Base-by-base conservation (phyloP, 23 tunicate genomes). In the Styela clava region DNA sequence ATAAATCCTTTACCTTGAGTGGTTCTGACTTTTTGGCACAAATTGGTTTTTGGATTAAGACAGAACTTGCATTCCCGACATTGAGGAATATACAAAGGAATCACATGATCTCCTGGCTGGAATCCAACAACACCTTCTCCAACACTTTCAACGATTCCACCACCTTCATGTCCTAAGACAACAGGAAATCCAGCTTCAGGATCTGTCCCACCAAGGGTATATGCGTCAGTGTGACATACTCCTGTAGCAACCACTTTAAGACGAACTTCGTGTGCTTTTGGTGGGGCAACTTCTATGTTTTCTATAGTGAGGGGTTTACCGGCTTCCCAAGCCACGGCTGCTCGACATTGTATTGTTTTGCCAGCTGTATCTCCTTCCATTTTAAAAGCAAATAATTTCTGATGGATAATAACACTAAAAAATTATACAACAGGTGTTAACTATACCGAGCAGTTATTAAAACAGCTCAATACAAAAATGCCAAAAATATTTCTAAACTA, bases 271-370 rank as follows among this genome's bases (percentile, higher is more conserved):
- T 90, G 91, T 24, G 99, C 96, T 79, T 90, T 83, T 24, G 99
- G 99, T 52, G 99, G 96, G 36, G 84, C 92, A 62, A 95, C 99
- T 64, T 90, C 86, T 30, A 95, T 80, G 52, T 86, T 85, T 86
- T 95, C 99, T 69, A 95, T 74, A 16, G 74, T 67, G 16, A 95
- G 86, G 23, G 99, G 99, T 83, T 95, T 90, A 61, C 84, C 83
- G 22, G 99, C 83, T 64, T 81, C 99, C 99, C 99, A 95, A 29
- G 99, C 96, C 21, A 95, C 96, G 18, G 99, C 99, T 9, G 99
- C 99, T 25, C 86, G 64, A 56, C 99, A 95, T 1, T 86, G 85
- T 28, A 95, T 95, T 1, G 83, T 86, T 92, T 94, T 83, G 22
- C 85, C 85, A n/a, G 51, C 85, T 20, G 85, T 82, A 1, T 1